Percentiles rank a stretch among this genome's conserved stretches.
phyloP scores from a whole-genome alignment of 2,797 vertebrate genomes.

The Coregonus sp. region DNA sequence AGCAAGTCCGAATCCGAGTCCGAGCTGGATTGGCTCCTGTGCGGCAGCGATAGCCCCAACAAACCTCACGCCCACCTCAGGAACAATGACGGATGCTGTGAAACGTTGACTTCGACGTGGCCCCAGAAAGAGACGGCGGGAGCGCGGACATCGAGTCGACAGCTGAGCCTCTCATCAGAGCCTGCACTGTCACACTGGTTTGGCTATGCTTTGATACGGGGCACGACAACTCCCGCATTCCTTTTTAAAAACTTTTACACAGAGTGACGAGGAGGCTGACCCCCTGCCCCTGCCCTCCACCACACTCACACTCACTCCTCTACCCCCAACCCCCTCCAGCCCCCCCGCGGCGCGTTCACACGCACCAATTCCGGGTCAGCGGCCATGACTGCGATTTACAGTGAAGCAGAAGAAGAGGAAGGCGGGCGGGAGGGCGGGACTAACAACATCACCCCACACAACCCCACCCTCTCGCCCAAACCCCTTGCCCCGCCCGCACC shows the following conservation, averaged over 20 bases:
- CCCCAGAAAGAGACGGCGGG: neutral
- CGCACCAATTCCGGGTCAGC: constrained; percentile 30
- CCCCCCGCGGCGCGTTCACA: neutral
- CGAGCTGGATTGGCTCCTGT: too few relatives aligned
- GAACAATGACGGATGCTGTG: neutral
- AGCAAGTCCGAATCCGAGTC: neutral
- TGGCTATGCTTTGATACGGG: neutral
- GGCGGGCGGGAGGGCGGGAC: neutral
- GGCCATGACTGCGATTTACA: constrained; percentile 25
- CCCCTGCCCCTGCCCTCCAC: constrained; percentile 4
- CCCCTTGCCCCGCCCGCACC: neutral
- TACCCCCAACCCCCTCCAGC: too few relatives aligned
- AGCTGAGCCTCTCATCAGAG: neutral
- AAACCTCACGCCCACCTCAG: too few relatives aligned
- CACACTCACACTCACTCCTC: neutral
- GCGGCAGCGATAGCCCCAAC: too few relatives aligned
- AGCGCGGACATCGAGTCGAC: neutral
- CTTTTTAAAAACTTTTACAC: constrained; percentile 15
- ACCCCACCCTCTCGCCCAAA: neutral
- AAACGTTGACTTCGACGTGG: neutral
- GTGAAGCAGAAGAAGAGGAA: constrained; percentile 5
- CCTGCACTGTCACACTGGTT: constrained; percentile 7
- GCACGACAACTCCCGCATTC: neutral
- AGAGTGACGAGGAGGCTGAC: constrained; percentile 2
- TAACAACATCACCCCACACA: neutral